Evolutionary conservation across 2,113 vertebrate genomes (phyloP).

Genomic region (Ginglymostoma cirratum): DNA sequence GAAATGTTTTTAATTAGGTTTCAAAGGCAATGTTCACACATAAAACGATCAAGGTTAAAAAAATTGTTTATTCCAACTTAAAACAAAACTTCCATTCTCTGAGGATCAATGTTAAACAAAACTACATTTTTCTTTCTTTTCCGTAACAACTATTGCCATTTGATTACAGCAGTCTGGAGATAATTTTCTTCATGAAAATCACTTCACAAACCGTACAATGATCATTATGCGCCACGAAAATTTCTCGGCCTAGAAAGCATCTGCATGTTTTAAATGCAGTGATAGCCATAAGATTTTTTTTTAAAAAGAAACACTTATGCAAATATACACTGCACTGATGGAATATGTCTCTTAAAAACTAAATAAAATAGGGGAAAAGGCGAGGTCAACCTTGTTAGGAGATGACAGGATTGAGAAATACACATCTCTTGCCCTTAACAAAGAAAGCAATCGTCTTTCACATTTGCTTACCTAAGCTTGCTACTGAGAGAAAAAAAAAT

Average conservation of each 20-base stretch:
- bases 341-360: not conserved
- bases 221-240: not conserved
- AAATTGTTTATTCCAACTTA: not conserved
- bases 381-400: not conserved
- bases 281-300: not conserved
- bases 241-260: not conserved
- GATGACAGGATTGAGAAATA: not conserved
- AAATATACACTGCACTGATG: not conserved
- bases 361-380: not conserved
- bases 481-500: conserved; percentile 18
- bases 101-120: not conserved
- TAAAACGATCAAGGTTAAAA: not conserved
- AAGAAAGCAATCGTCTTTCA: not conserved
- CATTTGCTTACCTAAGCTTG: not conserved
- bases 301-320: too few species aligned
- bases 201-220: not conserved
- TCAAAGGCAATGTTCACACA: not conserved
- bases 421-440: not conserved
- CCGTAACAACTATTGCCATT: not conserved
- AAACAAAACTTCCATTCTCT: not conserved
- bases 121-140: not conserved
- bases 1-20: not conserved
- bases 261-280: not conserved
- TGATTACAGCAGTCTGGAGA: not conserved
- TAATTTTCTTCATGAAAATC: not conserved